Evolutionary conservation across 2,888 invertebrate genomes (phyloP).

Genomic region (Lissocephala sabroskyi): DNA sequence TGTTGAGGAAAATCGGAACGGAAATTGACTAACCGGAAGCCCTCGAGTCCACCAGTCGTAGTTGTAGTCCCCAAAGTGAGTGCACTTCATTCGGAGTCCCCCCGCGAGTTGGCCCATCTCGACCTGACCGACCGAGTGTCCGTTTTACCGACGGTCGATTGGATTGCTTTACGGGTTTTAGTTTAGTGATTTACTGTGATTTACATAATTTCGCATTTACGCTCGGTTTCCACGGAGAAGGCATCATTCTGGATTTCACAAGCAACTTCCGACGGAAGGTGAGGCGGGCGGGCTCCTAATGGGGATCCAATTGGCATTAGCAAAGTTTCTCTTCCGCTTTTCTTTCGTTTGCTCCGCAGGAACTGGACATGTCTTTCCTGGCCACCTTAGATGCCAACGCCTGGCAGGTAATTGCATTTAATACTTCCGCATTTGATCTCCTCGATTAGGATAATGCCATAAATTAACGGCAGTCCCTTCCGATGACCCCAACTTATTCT

Average conservation of each 20-base stretch:
- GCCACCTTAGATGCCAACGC: slow-evolving; percentile 74
- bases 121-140: too few species aligned
- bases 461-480: too few species aligned
- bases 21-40: slow-evolving; percentile 68
- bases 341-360: too few species aligned
- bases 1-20: slow-evolving; percentile 52
- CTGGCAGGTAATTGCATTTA: slow-evolving; percentile 73
- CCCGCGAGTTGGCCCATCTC: too few species aligned
- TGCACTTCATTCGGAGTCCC: slow-evolving; percentile 21
- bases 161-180: too few species aligned
- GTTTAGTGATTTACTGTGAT: slow-evolving; percentile 25
- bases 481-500: too few species aligned
- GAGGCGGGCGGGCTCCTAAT: slow-evolving; percentile 21
- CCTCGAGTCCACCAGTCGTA: too few species aligned
- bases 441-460: too few species aligned
- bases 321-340: slow-evolving; percentile 32
- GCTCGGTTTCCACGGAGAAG: slow-evolving; percentile 24
- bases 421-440: too few species aligned
- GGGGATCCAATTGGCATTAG: slow-evolving; percentile 31
- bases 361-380: slow-evolving; percentile 74
- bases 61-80: slow-evolving; percentile 27
- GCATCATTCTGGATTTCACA: slow-evolving; percentile 71
- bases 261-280: slow-evolving; percentile 70
- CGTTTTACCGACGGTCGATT: too few species aligned
- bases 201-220: slow-evolving; percentile 56